Conservation (phyloP, 1,140 invertebrate species). For the Halesus radiatus region DNA sequence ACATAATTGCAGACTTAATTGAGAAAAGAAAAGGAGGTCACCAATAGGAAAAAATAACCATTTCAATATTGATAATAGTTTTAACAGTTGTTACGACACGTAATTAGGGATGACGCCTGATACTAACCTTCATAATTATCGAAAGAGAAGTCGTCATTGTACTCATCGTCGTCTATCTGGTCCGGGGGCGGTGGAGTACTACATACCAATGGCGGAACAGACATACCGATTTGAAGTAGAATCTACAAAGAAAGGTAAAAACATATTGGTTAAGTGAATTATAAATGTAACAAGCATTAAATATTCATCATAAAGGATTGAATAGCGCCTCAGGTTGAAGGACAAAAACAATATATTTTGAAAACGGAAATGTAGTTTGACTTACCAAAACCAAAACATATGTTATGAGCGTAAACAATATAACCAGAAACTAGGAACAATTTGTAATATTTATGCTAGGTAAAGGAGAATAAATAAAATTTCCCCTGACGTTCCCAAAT, state of each 20-base stretch:
- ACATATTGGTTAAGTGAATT: too few relatives aligned
- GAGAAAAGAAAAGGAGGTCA: too few relatives aligned
- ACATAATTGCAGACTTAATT: too few relatives aligned
- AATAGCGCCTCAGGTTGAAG: constrained; percentile 13
- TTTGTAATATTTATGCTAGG: not conserved
- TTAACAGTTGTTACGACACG: too few relatives aligned
- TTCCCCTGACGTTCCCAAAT: constrained; percentile 37
- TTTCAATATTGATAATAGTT: too few relatives aligned
- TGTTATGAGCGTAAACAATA: not conserved
- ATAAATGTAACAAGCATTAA: not conserved
- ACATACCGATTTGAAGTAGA: constrained; percentile 60
- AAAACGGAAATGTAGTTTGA: not conserved
- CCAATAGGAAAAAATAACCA: too few relatives aligned
- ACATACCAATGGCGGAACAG: constrained; percentile 69
- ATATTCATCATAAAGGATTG: constrained; percentile 11
- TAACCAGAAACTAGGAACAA: not conserved
- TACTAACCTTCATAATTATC: constrained; percentile 62
- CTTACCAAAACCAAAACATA: constrained; percentile 34
- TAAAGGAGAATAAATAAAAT: constrained; percentile 21
- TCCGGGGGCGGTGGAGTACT: constrained; percentile 69
- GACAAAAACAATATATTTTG: constrained; percentile 37
- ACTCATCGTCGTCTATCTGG: constrained; percentile 67
- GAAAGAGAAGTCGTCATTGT: constrained; percentile 66
- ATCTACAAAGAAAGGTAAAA: not conserved
- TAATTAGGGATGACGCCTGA: too few relatives aligned